phyloP scores from a whole-genome alignment of 1,140 invertebrate species.

The Marisa cornuarietis region DNA sequence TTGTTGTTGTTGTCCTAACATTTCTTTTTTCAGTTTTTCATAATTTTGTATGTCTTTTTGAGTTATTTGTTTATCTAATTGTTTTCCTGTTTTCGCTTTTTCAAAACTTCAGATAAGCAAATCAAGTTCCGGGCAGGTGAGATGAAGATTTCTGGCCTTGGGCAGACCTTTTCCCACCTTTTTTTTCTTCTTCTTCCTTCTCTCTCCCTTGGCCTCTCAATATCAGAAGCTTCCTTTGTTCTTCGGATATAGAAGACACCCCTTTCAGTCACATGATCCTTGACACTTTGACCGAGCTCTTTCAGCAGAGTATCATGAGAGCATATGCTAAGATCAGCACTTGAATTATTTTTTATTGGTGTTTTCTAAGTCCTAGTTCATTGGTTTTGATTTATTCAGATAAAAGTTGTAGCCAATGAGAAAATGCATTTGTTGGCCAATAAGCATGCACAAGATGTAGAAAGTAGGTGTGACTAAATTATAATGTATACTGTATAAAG shows the following conservation, averaged over 20 bases:
- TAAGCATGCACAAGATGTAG: no score
- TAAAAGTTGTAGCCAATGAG: no score
- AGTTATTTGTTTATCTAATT: conserved; percentile 5
- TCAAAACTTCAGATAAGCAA: conserved; percentile 8
- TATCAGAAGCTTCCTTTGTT: neutral
- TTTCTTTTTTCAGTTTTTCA: neutral
- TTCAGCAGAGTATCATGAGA: neutral
- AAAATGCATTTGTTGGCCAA: no score
- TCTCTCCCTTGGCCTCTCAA: neutral
- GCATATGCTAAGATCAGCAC: neutral
- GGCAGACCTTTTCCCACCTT: neutral
- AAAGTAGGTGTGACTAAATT: neutral
- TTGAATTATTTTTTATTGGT: neutral
- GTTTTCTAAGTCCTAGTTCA: neutral
- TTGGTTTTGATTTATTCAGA: neutral
- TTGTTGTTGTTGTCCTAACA: neutral
- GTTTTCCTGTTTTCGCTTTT: neutral
- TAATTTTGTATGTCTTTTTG: neutral
- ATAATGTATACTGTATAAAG: no score
- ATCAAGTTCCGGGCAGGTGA: conserved; percentile 9
- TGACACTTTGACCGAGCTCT: neutral
- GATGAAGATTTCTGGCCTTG: neutral
- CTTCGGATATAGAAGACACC: neutral
- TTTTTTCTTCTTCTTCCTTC: conserved; percentile 1
- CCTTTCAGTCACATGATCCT: neutral